Evolutionary conservation across 2,113 vertebrate genomes (phyloP), one percentile per base, ranked within the genome.

Genomic region (Microtus pennsylvanicus): DNA sequence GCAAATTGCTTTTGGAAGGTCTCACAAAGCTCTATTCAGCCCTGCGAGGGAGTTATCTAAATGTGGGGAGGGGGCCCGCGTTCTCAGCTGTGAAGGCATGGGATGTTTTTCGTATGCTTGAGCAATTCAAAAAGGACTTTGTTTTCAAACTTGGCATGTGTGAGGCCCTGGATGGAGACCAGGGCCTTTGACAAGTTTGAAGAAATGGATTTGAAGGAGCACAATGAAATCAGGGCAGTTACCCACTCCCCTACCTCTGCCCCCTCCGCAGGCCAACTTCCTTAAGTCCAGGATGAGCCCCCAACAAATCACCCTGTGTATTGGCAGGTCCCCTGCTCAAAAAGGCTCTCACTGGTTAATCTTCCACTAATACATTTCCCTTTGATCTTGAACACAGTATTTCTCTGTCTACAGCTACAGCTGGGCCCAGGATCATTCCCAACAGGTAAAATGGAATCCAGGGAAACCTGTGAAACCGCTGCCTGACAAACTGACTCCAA

Each of bases 51-150:
- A 96, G 97, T 96, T 98, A 97, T 97, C 97, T 97, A 95, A 96
- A 97, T 1, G 95, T 90, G 95, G 95, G 96, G 96, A 91, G 96
- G 92, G 96, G 97, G 85, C 26, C 61, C 85, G 77, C 94, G 90
- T 91, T 98, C 94, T 97, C 95, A 92, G 93, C 94, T 95, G 93
- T 89, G 94, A 96, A 96, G 95, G 97, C 88, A 91, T 91, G 72
- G 95, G 97, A 97, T 97, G 97, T 97, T 97, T 97, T 96, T 97
- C 89, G 72, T 97, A 97, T 96, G 97, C 97, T 87, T 88, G 94
- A 97, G 97, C 97, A 96, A 96, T 95, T 98, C 94, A 97, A 97
- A 98, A 97, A 98, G 97, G 95, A 97, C 97, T 97, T 96, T 98
- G 97, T 98, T 97, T 97, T 93, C 97, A 97, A 95, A 97, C 96